Base-by-base conservation (phyloP, 2,113 vertebrate genomes). In the Calyptommatus sinebrachiatus region DNA sequence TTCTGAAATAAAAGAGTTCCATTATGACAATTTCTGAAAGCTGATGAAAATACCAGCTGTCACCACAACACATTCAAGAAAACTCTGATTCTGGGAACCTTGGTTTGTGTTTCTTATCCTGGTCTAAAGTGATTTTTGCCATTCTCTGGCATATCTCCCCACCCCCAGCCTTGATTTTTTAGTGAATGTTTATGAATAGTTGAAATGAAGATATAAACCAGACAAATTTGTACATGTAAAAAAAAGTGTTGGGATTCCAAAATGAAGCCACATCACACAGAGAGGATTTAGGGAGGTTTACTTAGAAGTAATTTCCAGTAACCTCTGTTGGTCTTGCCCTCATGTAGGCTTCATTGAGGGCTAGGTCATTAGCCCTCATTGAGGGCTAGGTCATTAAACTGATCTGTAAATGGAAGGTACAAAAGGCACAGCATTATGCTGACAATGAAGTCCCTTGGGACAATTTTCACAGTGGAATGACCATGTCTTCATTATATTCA, bases 141-240 rank as follows among this genome's bases (percentile, higher is more conserved):
- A 57, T 57, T 4, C 53, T 48, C 77, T 75, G 88, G 82, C 29
- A 21, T 71, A 26, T 3, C n/a, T 29, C 24, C 22, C 53, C 35
- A 4, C 71, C 76, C 72, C 81, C 81, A 83, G 50, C 8, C 61
- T 8, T 77, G 45, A 85, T 83, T 9, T 50, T 62, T 88, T 86
- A 88, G 88, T 91, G 31, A 79, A 76, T 86, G 81, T 91, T 86
- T 89, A 78, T 75, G 85, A 88, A 74, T 74, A 62, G 53, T 77
- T 83, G 84, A 78, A 80, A 85, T 88, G 69, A 93, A 92, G 88
- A 90, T 89, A 89, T 90, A 91, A 89, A 71, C 71, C 87, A 89
- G 75, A 73, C 31, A 80, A 87, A 69, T 31, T 87, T 14, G 18
- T 88, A 76, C 8, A 53, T 69, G 62, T 4, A 24, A 9, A 24